A percentile compares a stretch with the other conserved stretches of the same genome.
phyloP scores from a whole-genome alignment of 2,113 vertebrate species.

The Maccullochella peelii region DNA sequence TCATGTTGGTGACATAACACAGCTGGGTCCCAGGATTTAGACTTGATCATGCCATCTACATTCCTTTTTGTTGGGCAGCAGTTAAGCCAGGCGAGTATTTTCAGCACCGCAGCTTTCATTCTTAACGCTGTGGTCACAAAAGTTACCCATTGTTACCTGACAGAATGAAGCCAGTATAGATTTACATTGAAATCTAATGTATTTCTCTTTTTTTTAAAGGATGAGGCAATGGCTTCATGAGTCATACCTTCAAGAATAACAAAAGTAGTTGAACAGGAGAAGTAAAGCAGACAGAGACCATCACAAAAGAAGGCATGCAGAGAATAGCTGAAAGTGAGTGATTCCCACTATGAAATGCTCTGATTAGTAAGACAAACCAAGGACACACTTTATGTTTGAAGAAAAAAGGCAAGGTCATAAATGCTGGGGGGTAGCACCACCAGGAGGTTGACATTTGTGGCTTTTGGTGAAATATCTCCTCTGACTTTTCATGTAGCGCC shows the following conservation, averaged over 20 bases:
- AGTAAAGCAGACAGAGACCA: slow-evolving; percentile 40
- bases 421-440: not conserved
- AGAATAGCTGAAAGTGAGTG: slow-evolving; percentile 28
- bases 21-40: slow-evolving; percentile 39
- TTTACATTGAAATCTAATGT: slow-evolving; percentile 30
- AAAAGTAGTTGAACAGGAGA: slow-evolving; percentile 32
- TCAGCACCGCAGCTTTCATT: slow-evolving; percentile 50
- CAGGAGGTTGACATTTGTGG: no score
- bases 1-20: slow-evolving; percentile 52
- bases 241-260: slow-evolving; percentile 25
- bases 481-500: not conserved
- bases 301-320: slow-evolving; percentile 56
- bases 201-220: slow-evolving; percentile 36
- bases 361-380: slow-evolving; percentile 42
- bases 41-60: slow-evolving; percentile 68
- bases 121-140: slow-evolving; percentile 21
- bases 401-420: slow-evolving; percentile 65
- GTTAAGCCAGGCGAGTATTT: slow-evolving; percentile 51
- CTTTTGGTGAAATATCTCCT: not conserved
- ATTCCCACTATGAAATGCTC: slow-evolving; percentile 27
- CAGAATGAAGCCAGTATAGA: slow-evolving; percentile 22
- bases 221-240: slow-evolving; percentile 25
- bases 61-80: slow-evolving; percentile 40
- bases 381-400: not conserved
- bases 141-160: slow-evolving; percentile 22